phyloP scores from a whole-genome alignment of 2,888 invertebrate genomes.

The Bombylius major region DNA sequence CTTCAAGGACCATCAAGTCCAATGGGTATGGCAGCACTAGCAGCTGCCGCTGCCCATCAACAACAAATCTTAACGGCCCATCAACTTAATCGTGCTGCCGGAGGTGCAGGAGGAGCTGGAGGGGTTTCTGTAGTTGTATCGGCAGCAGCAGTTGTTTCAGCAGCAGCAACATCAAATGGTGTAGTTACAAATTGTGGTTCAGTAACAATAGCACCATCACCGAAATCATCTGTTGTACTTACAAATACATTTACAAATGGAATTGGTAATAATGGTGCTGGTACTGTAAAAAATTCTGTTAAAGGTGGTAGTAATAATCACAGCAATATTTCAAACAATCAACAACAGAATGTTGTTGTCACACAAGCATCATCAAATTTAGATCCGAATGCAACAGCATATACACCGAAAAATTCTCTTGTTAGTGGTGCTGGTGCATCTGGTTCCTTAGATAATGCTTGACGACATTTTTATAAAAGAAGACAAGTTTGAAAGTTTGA shows the following conservation, averaged over 20 bases:
- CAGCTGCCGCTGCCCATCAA: constrained; percentile 18
- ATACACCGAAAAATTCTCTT: constrained; percentile 64
- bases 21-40: constrained; percentile 27
- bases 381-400: constrained; percentile 84
- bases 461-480: constrained; percentile 13
- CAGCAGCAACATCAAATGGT: constrained; percentile 11
- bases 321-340: constrained; percentile 15
- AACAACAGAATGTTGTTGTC: constrained; percentile 28
- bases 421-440: constrained; percentile 26
- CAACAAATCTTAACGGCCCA: constrained; percentile 21
- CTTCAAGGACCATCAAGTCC: constrained; percentile 35
- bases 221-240: not conserved
- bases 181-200: constrained; percentile 5
- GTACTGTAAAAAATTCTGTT: not conserved
- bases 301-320: constrained; percentile 9
- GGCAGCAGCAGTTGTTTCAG: constrained; percentile 11
- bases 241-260: not conserved
- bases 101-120: constrained; percentile 8
- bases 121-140: not conserved
- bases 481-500: not conserved
- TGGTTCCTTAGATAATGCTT: constrained; percentile 17
- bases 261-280: not conserved
- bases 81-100: constrained; percentile 19
- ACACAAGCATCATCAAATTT: constrained; percentile 41
- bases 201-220: not conserved